phyloP scores from a whole-genome alignment of 2,888 invertebrate genomes.

The Hydropsyche betteni region DNA sequence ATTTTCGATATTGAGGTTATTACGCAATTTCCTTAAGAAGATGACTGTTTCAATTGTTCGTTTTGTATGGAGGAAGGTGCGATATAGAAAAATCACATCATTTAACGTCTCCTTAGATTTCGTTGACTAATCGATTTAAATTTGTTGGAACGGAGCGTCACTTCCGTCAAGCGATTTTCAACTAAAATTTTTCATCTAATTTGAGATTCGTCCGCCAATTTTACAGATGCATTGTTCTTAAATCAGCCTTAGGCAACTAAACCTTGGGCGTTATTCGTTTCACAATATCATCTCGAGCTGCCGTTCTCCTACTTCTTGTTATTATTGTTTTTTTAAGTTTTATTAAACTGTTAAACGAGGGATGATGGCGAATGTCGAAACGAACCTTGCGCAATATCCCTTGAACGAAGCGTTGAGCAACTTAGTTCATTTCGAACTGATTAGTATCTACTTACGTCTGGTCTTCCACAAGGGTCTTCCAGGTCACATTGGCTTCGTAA shows the following conservation, averaged over 20 bases:
- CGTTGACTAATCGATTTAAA: no score
- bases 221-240: no score
- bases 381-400: constrained; percentile 34
- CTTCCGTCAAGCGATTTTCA: no score
- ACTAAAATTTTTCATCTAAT: no score
- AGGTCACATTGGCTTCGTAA: constrained; percentile 86
- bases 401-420: not conserved
- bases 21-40: no score
- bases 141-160: no score
- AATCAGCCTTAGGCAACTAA: constrained; percentile 4
- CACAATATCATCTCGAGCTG: constrained; percentile 8
- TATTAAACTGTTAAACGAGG: constrained; percentile 1
- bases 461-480: constrained; percentile 85
- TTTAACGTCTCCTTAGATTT: no score
- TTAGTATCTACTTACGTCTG: constrained; percentile 62
- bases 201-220: no score
- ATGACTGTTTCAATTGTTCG: no score
- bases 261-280: constrained; percentile 5
- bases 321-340: not conserved
- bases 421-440: not conserved
- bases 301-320: not conserved
- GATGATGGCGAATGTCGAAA: constrained; percentile 36
- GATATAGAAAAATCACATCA: no score
- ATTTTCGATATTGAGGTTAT: no score
- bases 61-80: no score